Conservation (phyloP, 2,888 invertebrate genomes). For the Cloeon dipterum region DNA sequence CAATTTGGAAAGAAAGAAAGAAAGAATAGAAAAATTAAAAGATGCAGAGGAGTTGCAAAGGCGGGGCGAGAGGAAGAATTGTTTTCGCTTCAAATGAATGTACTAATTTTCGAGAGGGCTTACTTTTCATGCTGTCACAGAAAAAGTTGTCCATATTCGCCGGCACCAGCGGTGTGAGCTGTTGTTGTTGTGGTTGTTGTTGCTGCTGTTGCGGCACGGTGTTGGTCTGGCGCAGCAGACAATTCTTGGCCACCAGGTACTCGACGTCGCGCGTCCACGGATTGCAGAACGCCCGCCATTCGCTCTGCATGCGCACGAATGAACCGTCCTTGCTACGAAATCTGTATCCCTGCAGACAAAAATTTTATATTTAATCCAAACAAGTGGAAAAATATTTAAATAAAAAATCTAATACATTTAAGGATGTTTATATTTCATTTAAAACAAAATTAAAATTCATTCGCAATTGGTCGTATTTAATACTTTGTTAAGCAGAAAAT, state of each 20-base stretch:
- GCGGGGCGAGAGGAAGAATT: slow-evolving; percentile 3
- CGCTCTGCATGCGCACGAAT: slow-evolving; percentile 50
- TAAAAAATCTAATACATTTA: too few species aligned
- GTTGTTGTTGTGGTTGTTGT: too few species aligned
- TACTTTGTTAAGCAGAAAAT: too few species aligned
- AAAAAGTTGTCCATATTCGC: slow-evolving; percentile 9
- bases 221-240: slow-evolving; percentile 11
- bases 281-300: slow-evolving; percentile 74
- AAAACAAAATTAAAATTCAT: too few species aligned
- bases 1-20: slow-evolving; percentile 21
- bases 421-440: too few species aligned
- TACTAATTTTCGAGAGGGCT: too few species aligned
- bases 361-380: too few species aligned
- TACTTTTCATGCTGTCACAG: too few species aligned
- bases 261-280: slow-evolving; percentile 94
- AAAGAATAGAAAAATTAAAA: slow-evolving; percentile 3
- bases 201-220: too few species aligned
- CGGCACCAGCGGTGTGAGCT: neutral
- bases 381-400: too few species aligned
- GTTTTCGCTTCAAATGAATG: too few species aligned
- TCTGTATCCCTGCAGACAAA: slow-evolving; percentile 39
- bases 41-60: neutral
- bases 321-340: slow-evolving; percentile 60
- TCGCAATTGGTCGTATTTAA: too few species aligned
- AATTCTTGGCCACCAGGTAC: slow-evolving; percentile 70